A percentile compares a stretch with the other conserved stretches of the same genome.
phyloP scores from a whole-genome alignment of 2,113 vertebrate species.

The Cromileptes altivelis region DNA sequence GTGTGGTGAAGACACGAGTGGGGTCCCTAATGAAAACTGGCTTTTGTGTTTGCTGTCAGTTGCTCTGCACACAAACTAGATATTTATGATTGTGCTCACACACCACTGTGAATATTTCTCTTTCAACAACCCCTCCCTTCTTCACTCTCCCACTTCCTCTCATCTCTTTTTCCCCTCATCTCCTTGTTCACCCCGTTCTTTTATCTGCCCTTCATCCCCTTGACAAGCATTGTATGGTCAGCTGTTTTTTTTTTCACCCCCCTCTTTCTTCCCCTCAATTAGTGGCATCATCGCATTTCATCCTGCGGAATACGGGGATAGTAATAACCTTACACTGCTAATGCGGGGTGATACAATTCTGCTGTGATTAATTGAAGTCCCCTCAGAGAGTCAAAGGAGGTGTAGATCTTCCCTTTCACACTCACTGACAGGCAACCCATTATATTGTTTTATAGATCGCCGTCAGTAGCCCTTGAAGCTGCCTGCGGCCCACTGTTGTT shows the following conservation, averaged over 20 bases:
- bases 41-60: slow-evolving; percentile 43
- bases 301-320: slow-evolving; percentile 75
- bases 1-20: slow-evolving; percentile 17
- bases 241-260: slow-evolving; percentile 54
- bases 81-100: slow-evolving; percentile 54
- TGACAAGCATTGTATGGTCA: slow-evolving; percentile 76
- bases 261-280: slow-evolving; percentile 72
- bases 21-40: slow-evolving; percentile 42
- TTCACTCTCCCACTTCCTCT: neutral
- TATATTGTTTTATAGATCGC: slow-evolving; percentile 87
- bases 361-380: slow-evolving; percentile 86
- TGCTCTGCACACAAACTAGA: slow-evolving; percentile 37
- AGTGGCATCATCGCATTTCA: slow-evolving; percentile 84
- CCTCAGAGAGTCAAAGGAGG: slow-evolving; percentile 81
- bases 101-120: slow-evolving; percentile 42
- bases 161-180: slow-evolving; percentile 18
- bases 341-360: slow-evolving; percentile 81
- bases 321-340: slow-evolving; percentile 84
- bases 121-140: slow-evolving; percentile 4
- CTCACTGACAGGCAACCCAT: slow-evolving; percentile 84
- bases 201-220: slow-evolving; percentile 78
- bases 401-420: slow-evolving; percentile 84
- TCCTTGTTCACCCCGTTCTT: slow-evolving; percentile 49
- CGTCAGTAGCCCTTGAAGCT: slow-evolving; percentile 84
- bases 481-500: slow-evolving; percentile 81